Percentiles rank a stretch among this genome's conserved stretches.
These are phyloP conservation scores for Horisme vitalbata DNA, from an alignment of 2,888 invertebrate genomes.

Conservation along the genomic window DNA sequence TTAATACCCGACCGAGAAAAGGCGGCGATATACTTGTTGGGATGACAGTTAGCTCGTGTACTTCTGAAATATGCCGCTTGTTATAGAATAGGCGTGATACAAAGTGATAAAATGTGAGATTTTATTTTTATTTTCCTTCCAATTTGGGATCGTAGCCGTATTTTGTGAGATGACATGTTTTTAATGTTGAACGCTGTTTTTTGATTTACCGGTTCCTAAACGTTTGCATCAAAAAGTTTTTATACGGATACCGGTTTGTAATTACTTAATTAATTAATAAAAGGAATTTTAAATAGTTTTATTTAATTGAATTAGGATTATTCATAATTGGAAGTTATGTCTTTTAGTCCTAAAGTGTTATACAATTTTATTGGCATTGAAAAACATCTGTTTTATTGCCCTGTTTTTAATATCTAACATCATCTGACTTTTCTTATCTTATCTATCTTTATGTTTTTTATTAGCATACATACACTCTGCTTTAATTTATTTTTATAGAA, in stretches of 20 bases:
- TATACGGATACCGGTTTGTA: conserved; percentile 29
- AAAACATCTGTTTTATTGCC: no score
- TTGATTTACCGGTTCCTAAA: conserved; percentile 39
- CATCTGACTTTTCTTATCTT: no score
- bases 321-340: conserved; percentile 5
- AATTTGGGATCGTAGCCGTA: conserved; percentile 21
- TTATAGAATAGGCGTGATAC: conserved; percentile 44
- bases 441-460: no score
- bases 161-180: conserved; percentile 34
- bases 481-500: no score
- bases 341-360: background rate
- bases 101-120: conserved; percentile 33
- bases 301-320: conserved; percentile 17
- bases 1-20: conserved; percentile 56
- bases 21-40: conserved; percentile 50
- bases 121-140: conserved; percentile 30
- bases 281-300: conserved; percentile 12
- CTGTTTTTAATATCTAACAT: no score
- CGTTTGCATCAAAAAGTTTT: conserved; percentile 35
- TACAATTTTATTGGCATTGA: background rate
- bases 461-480: no score
- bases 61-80: conserved; percentile 43
- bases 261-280: conserved; percentile 34
- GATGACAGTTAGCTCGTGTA: conserved; percentile 45
- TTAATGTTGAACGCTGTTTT: conserved; percentile 39